Conservation (phyloP, 2,888 invertebrate species). For the Athalia circularis region DNA sequence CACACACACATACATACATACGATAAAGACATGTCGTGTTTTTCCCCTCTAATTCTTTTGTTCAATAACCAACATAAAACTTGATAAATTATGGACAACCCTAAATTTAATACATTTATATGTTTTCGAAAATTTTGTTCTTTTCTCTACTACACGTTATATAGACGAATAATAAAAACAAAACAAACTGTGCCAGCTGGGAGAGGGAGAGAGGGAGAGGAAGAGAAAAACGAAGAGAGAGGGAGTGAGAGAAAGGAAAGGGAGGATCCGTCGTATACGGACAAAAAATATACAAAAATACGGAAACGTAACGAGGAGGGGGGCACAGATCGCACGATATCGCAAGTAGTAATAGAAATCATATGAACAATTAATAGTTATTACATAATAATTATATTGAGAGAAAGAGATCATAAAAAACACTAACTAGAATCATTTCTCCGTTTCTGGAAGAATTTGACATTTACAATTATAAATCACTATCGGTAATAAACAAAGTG, state of each 20-base stretch:
- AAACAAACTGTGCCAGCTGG: slow-evolving; percentile 49
- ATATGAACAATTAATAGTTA: slow-evolving; percentile 39
- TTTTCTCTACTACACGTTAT: slow-evolving; percentile 29
- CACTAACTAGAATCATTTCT: slow-evolving; percentile 73
- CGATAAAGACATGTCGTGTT: background rate
- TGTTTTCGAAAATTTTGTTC: background rate
- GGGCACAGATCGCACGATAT: slow-evolving; percentile 4
- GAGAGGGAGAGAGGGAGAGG: slow-evolving; percentile 1
- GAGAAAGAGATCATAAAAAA: slow-evolving; percentile 74
- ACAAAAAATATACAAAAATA: slow-evolving; percentile 62
- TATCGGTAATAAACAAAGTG: slow-evolving; percentile 69
- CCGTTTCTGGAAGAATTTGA: slow-evolving; percentile 62
- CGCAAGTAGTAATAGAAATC: slow-evolving; percentile 34
- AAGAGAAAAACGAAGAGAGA: slow-evolving; percentile 50
- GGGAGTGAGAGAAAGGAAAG: slow-evolving; percentile 50
- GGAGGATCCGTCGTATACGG: slow-evolving; percentile 48
- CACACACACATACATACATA: no score
- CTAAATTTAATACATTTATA: slow-evolving; percentile 62
- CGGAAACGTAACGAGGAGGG: slow-evolving; percentile 21
- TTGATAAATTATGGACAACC: slow-evolving; percentile 72
- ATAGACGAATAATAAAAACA: slow-evolving; percentile 55
- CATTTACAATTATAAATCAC: slow-evolving; percentile 70
- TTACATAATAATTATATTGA: slow-evolving; percentile 61
- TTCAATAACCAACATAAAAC: slow-evolving; percentile 53
- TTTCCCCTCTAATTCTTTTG: background rate